A percentile compares a stretch with the other conserved stretches of the same genome.
phyloP scores from a whole-genome alignment of 2,888 invertebrate species.

The Ferdinandea cuprea region DNA sequence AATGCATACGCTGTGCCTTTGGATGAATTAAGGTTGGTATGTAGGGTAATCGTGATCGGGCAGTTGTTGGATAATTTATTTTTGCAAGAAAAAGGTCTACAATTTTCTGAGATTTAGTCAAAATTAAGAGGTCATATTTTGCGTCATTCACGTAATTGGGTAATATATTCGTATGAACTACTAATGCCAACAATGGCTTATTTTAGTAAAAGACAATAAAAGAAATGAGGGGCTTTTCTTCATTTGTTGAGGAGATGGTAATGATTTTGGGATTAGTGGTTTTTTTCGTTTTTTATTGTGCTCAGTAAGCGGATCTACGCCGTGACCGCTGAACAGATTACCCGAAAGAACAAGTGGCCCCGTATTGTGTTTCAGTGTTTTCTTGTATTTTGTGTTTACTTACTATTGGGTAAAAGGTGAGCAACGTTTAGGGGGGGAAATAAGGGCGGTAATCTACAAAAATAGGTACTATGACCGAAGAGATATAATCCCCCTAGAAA shows the following conservation, averaged over 20 bases:
- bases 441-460: background rate
- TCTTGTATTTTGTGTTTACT: background rate
- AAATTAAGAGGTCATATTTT: no score
- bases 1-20: conserved; percentile 14
- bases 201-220: conserved; percentile 21
- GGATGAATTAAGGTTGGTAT: conserved; percentile 3
- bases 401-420: background rate
- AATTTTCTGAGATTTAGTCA: no score
- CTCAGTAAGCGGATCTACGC: conserved; percentile 2
- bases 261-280: background rate
- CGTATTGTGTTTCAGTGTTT: background rate
- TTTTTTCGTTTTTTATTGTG: conserved; percentile 14
- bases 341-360: conserved; percentile 4
- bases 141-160: conserved; percentile 9
- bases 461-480: background rate
- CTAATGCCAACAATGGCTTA: conserved; percentile 2
- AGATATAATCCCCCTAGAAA: background rate
- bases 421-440: background rate
- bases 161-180: conserved; percentile 6
- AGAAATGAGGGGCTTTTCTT: background rate
- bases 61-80: conserved; percentile 8
- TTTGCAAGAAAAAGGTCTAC: conserved; percentile 2
- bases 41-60: conserved; percentile 6
- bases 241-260: background rate
- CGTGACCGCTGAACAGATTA: conserved; percentile 2